Base-by-base conservation (phyloP, 1,140 invertebrate species). In the Eumeta japonica region DNA sequence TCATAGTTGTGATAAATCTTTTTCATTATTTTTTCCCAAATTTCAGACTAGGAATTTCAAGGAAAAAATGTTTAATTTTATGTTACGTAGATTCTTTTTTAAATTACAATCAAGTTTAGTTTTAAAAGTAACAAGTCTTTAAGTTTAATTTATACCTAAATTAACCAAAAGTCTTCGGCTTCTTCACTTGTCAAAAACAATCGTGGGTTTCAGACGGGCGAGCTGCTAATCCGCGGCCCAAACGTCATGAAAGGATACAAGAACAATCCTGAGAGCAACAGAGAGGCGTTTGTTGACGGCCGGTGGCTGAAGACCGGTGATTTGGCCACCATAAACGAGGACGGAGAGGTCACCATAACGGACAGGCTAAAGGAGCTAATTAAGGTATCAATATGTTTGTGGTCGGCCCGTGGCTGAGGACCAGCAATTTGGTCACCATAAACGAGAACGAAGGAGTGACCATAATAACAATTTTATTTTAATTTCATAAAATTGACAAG, bases 291-390 rank as follows among this genome's bases (percentile, higher is more conserved):
- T 20, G 73, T 81, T 34, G 61, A 79, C 1, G 81, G 84, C 39
- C 82, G 82, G 1, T 95, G 89, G 88, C 56, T 92, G 12, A 82
- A 83, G 46, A 90, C 86, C 16, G 91, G 91, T 14, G 91, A 94
- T 58, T 73, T 92, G 18, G 89, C 81, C 10, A 86, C 82, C 41
- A 85, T 83, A 32, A 84, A 92, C 50, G 76, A 89, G 11, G 77
- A 83, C 1, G 63, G 65, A 4, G 68, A 75, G 7, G 79, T 92
- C 41, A 89, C 77, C 35, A 84, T 95, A 37, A 83, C 85, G 2
- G 92, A 94, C 52, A 76, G 92, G 40, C 55, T 92, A 19, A 95
- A 94, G 52, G 91, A 94, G 62, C 77, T 95, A 2, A 94, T 95
- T 37, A 95, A 95, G 65, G 79, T 80, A 61, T n/a, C n/a, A n/a